Conservation (phyloP, 1,140 invertebrate genomes). For the Leptinotarsa defecta region DNA sequence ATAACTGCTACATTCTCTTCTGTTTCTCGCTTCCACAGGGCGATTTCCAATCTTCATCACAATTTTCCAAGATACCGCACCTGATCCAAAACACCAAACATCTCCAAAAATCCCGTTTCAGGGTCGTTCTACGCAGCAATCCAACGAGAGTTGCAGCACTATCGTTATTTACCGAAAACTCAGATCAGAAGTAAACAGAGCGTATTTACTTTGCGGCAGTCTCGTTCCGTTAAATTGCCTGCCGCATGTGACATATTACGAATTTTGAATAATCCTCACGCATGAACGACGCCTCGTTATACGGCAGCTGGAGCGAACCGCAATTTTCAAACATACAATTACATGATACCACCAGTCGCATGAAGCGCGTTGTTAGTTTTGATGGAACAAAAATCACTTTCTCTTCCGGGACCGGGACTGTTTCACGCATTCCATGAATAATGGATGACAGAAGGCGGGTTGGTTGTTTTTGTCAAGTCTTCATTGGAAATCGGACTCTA, state of each 20-base stretch:
- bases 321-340: slow-evolving; percentile 34
- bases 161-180: slow-evolving; percentile 12
- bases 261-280: slow-evolving; percentile 46
- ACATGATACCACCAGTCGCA: slow-evolving; percentile 12
- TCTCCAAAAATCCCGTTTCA: neutral
- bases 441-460: neutral
- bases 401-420: slow-evolving; percentile 1
- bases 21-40: no score
- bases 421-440: neutral
- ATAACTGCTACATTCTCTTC: no score
- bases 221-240: slow-evolving; percentile 40
- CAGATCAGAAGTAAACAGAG: slow-evolving; percentile 31
- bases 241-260: slow-evolving; percentile 43
- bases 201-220: slow-evolving; percentile 32
- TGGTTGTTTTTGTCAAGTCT: no score
- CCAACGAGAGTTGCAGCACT: neutral
- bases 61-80: neutral
- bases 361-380: slow-evolving; percentile 5
- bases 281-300: slow-evolving; percentile 39
- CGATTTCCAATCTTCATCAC: no score
- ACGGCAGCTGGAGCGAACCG: slow-evolving; percentile 37
- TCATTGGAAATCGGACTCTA: no score
- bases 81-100: neutral
- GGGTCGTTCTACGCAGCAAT: neutral
- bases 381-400: slow-evolving; percentile 15